Percentiles rank a stretch among this genome's conserved stretches.
Evolutionary conservation across 2,113 vertebrate species (phyloP).

Genomic region (Gopherus flavomarginatus): DNA sequence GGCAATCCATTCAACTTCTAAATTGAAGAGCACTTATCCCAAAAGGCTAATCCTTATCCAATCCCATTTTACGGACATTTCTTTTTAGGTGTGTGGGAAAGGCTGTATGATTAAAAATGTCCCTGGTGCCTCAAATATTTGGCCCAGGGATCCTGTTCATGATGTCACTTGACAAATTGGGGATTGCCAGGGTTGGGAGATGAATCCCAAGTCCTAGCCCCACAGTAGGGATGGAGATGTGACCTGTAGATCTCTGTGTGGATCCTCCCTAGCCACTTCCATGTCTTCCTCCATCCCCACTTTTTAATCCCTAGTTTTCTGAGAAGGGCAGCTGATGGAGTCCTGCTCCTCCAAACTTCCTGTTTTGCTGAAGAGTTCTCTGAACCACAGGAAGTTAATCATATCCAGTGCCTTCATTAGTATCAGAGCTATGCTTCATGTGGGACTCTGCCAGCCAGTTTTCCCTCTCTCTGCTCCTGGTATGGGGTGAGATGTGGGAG

Average conservation of each 20-base stretch:
- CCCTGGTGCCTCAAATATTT: not conserved
- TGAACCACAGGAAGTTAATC: not conserved
- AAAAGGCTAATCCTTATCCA: not conserved
- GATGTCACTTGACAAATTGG: not conserved
- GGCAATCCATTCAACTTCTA: not conserved
- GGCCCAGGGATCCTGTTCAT: not conserved
- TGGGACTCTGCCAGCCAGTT: not conserved
- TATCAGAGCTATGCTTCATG: not conserved
- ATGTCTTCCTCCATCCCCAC: not conserved
- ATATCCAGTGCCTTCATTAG: not conserved
- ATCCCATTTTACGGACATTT: not conserved
- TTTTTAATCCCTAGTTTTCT: not conserved
- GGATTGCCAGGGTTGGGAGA: not conserved
- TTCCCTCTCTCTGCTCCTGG: not conserved
- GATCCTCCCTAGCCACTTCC: not conserved
- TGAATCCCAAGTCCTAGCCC: not conserved
- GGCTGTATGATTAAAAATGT: not conserved
- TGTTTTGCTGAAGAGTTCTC: not conserved
- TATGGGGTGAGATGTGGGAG: not conserved
- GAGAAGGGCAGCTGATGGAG: not conserved
- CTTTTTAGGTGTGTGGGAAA: not conserved
- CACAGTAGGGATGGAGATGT: not conserved
- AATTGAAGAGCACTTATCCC: no score
- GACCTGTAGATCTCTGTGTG: not conserved
- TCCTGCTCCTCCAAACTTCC: not conserved